A percentile compares a stretch with the other conserved stretches of the same genome.
These are phyloP conservation scores for Cataglyphis albicans DNA, from an alignment of 2,888 invertebrate genomes.

Conservation along the genomic window DNA sequence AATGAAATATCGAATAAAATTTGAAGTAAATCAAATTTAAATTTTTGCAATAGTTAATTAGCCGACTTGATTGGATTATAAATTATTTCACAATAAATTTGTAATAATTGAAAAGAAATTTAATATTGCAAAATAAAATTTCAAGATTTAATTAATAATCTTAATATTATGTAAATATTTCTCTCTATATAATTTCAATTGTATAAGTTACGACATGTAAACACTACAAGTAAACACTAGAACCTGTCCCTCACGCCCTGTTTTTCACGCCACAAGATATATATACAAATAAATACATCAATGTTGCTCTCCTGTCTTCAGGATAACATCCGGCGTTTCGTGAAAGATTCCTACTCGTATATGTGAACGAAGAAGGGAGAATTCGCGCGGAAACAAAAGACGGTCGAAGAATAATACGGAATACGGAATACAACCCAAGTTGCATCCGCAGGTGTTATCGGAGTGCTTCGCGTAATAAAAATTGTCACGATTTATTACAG, in stretches of 20 bases:
- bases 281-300: constrained; percentile 23
- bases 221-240: not conserved
- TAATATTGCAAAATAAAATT: not conserved
- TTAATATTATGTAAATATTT: not conserved
- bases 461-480: constrained; percentile 32
- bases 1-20: constrained; percentile 2
- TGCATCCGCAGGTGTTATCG: constrained; percentile 33
- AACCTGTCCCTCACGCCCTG: not conserved
- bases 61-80: not conserved
- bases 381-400: constrained; percentile 10
- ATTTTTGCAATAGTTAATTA: not conserved
- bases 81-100: not conserved
- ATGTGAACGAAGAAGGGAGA: not conserved
- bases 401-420: not conserved
- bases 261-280: constrained; percentile 2
- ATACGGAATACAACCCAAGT: constrained; percentile 1
- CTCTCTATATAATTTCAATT: not conserved
- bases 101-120: not conserved
- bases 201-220: not conserved
- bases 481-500: constrained; percentile 18
- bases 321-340: constrained; percentile 17
- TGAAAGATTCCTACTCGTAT: constrained; percentile 16
- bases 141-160: not conserved
- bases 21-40: not conserved
- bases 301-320: not conserved